A percentile compares a stretch with the other conserved stretches of the same genome.
Evolutionary conservation across 2,797 vertebrate genomes (phyloP).

Genomic region (Paratrypauchen microcephalus): DNA sequence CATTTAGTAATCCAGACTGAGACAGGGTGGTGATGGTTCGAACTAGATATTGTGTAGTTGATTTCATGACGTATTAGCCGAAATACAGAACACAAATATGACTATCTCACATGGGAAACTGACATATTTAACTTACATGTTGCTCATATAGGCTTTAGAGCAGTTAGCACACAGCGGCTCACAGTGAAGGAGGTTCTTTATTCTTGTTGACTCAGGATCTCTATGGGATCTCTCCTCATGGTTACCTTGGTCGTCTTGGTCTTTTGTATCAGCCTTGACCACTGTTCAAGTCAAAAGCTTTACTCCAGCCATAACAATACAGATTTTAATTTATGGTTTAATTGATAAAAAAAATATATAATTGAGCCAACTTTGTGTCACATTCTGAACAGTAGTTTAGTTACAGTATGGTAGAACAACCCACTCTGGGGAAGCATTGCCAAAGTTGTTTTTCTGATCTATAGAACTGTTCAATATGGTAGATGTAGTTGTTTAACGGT

Average conservation of each 20-base stretch:
- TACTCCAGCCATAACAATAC: no score
- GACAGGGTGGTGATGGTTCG: background rate
- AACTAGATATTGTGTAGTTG: background rate
- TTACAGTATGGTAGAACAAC: background rate
- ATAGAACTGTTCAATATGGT: conserved; percentile 43
- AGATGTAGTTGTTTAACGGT: conserved; percentile 45
- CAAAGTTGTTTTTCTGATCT: conserved; percentile 9
- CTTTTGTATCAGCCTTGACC: no score
- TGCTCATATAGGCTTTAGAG: no score
- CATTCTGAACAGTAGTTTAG: background rate
- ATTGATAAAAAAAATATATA: no score
- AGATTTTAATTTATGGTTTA: no score
- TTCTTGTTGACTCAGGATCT: no score
- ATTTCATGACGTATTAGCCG: background rate
- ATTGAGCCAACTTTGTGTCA: background rate
- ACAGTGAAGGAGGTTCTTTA: background rate
- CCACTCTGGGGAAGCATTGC: background rate
- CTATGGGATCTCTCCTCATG: no score
- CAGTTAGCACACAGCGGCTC: no score
- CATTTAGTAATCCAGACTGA: background rate
- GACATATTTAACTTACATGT: no score
- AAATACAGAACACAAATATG: background rate
- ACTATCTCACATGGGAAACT: background rate
- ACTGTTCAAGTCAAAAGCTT: no score
- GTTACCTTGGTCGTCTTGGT: no score